phyloP scores from a whole-genome alignment of 2,797 vertebrate species.

The Cichlasoma orientale region DNA sequence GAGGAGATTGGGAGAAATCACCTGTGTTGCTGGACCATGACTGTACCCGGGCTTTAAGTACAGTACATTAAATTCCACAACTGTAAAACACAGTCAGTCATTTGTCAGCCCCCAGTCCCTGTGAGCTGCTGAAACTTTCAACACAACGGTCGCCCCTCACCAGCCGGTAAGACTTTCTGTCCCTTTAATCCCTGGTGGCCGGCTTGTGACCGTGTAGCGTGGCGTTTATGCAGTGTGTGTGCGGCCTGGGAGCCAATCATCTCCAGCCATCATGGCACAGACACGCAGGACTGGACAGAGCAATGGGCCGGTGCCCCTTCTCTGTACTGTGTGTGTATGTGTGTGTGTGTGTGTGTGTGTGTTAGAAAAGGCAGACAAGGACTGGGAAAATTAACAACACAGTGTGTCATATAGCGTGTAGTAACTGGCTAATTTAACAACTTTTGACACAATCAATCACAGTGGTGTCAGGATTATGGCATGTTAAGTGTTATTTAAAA shows the following conservation, averaged over 20 bases:
- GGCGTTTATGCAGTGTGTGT: slow-evolving; percentile 67
- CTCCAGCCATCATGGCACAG: slow-evolving; percentile 79
- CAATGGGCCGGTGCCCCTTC: slow-evolving; percentile 72
- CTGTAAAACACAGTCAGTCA: slow-evolving; percentile 46
- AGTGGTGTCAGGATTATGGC: background rate
- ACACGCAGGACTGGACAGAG: slow-evolving; percentile 79
- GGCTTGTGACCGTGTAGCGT: slow-evolving; percentile 76
- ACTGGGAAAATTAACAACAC: slow-evolving; percentile 44
- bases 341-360: slow-evolving; percentile 32
- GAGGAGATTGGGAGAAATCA: slow-evolving; percentile 32
- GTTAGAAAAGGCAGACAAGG: background rate
- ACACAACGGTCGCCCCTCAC: slow-evolving; percentile 39
- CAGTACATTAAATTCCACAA: slow-evolving; percentile 25
- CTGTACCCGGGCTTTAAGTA: slow-evolving; percentile 9
- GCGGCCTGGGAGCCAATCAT: slow-evolving; percentile 78
- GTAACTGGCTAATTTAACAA: slow-evolving; percentile 16
- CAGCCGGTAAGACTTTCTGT: slow-evolving; percentile 61
- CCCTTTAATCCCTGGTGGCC: slow-evolving; percentile 74
- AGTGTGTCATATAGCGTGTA: slow-evolving; percentile 23
- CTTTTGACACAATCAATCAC: slow-evolving; percentile 10
- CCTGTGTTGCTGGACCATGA: slow-evolving; percentile 22
- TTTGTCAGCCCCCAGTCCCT: slow-evolving; percentile 53
- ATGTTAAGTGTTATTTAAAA: slow-evolving; percentile 20
- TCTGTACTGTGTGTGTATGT: slow-evolving; percentile 43
- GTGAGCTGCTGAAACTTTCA: slow-evolving; percentile 55